phyloP scores from a whole-genome alignment of 2,113 vertebrate genomes.

The Potamarius usumacintae region DNA sequence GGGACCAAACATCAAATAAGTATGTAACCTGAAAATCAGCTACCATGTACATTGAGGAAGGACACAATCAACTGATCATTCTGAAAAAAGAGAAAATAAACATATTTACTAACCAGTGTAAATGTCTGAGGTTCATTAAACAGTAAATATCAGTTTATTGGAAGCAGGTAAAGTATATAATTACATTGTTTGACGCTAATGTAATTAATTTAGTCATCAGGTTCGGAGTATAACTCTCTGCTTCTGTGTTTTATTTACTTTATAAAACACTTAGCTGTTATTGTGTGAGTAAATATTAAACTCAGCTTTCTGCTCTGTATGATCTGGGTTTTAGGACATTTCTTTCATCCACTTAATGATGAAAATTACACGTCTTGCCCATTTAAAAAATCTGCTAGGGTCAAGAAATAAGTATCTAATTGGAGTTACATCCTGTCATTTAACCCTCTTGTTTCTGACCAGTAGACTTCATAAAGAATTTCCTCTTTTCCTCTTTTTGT shows the following conservation, averaged over 20 bases:
- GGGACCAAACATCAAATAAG: slow-evolving; percentile 86
- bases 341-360: background rate
- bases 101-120: background rate
- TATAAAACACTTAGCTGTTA: background rate
- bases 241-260: background rate
- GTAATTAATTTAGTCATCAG: background rate
- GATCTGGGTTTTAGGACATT: background rate
- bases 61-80: background rate
- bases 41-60: background rate
- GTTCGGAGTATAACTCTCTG: background rate
- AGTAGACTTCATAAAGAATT: too few relatives aligned
- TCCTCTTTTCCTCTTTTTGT: too few relatives aligned
- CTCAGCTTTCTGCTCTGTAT: background rate
- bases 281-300: background rate
- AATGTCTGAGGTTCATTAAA: background rate
- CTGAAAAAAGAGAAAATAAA: background rate
- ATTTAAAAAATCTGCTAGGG: background rate
- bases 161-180: background rate
- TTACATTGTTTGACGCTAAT: background rate
- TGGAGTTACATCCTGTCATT: background rate
- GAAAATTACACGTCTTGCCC: background rate
- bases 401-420: background rate
- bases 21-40: slow-evolving; percentile 62
- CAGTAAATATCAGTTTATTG: background rate
- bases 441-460: background rate